Evolutionary conservation across 2,888 invertebrate species (phyloP), one percentile per base, ranked within the genome.

Genomic region (Caenorhabditis sp.): DNA sequence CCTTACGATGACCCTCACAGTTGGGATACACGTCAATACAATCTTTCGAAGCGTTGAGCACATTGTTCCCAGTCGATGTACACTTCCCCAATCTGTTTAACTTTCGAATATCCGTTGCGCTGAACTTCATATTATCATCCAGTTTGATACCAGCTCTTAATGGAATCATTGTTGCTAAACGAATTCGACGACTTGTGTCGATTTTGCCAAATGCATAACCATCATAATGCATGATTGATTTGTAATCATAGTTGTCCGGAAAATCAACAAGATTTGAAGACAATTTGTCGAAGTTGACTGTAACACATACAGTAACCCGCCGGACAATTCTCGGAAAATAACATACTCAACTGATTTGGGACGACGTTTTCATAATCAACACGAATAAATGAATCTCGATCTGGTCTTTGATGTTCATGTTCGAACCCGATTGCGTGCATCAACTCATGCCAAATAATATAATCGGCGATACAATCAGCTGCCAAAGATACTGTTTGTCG

Each of bases 141-240:
- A 83, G 66, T 21, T 59, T 8, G 4, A 83, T 58, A 24, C 75
- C 78, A 4, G 76, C 81, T 66, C 73, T 80, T 12, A 82, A 21
- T 19, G 85, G 85, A 27, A 70, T 72, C 85, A 85, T 85, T n/a
- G 85, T 84, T 8, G 78, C 82, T 66, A 85, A 60, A 36, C 82
- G 70, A 36, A 77, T 53, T 27, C 72, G 58, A 4, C 67, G 64
- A 8, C 55, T 24, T 12, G 24, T 19, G 64, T 84, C 83, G 4
- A 76, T 61, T 59, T 63, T 78, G 23, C 85, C 85, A 57, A 85
- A 84, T 14, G 85, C 84, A 49, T 76, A 79, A 12, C 81, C 78
- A 59, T 85, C 84, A 59, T 85, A 85, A 63, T 85, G 84, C 84
- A 84, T 85, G 14, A 84, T 78, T 8, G 85, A 85, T 58, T 79